These are phyloP conservation scores for Aporophyla nigra DNA, from an alignment of 2,888 invertebrate genomes.

Conservation along the genomic window DNA sequence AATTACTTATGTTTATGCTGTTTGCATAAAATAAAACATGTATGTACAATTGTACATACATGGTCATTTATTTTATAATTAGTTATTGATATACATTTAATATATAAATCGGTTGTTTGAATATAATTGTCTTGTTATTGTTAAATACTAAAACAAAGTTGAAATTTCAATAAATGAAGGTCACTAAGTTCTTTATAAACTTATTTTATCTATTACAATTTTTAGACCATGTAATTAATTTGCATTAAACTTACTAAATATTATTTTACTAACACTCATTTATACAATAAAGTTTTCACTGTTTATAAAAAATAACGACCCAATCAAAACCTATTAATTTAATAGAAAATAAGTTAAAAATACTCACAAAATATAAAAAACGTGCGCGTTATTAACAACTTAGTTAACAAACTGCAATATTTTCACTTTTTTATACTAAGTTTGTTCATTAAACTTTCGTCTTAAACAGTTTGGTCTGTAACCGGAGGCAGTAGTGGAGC, in stretches of 20 bases:
- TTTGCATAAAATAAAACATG: not conserved
- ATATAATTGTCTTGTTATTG: not conserved
- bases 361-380: slow-evolving; percentile 53
- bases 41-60: not conserved
- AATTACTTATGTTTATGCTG: not conserved
- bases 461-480: slow-evolving; percentile 42
- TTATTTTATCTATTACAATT: not conserved
- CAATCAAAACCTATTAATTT: not conserved
- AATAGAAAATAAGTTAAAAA: slow-evolving; percentile 13
- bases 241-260: not conserved
- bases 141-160: not conserved
- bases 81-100: not conserved
- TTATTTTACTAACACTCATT: not conserved
- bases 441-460: slow-evolving; percentile 25
- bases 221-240: not conserved
- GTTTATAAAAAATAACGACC: not conserved
- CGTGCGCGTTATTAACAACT: slow-evolving; percentile 28
- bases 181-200: not conserved
- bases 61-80: not conserved
- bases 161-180: not conserved
- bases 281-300: not conserved
- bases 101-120: not conserved
- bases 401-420: slow-evolving; percentile 25
- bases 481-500: slow-evolving; percentile 66
- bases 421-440: slow-evolving; percentile 48